Base-by-base conservation (phyloP, 2,797 vertebrate species). In the Buceros bicornis region DNA sequence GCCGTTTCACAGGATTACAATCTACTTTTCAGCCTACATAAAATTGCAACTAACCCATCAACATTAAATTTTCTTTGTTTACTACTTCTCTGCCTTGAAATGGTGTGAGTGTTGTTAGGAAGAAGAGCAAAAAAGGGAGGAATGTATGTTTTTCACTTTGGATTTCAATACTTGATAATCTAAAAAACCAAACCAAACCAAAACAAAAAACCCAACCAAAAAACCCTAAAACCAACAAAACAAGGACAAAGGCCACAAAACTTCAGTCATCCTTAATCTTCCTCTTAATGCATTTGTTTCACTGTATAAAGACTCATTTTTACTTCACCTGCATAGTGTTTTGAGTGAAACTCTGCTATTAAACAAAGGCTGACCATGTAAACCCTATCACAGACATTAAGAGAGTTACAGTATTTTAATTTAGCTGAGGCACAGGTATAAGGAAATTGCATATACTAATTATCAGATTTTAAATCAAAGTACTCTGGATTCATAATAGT, bases 11-110 rank as follows among this genome's bases (percentile, higher is more conserved):
- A 85, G 82, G 90, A 82, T 91, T 83, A 54, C 79, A 94, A 94
- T 93, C 92, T 93, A 92, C 90, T 97, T 95, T 94, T 95, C 96
- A 97, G 96, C 96, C 97, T 96, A 95, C 58, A 47, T 95, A 92
- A 96, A 96, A 96, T 51, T 93, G 77, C 4, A 53, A 90, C 66
- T 91, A 95, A 97, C 94, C 66, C 79, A 89, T 60, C 91, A 93
- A 83, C 71, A 95, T 93, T 81, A 97, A 95, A 80, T 70, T 95
- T 84, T 76, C 74, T 79, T 97, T 97, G 92, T 97, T 96, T 98
- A 93, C 65, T 93, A 48, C 76, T 95, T n/a, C 33, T 93, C 79
- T n/a, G 33, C 24, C 54, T 79, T 93, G 66, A 94, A 93, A 60
- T 13, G 67, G 33, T 19, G 69, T 90, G 51, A 80, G 13, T 82